phyloP scores from a whole-genome alignment of 2,113 vertebrate genomes.

The Andinoacara biseriatus region DNA sequence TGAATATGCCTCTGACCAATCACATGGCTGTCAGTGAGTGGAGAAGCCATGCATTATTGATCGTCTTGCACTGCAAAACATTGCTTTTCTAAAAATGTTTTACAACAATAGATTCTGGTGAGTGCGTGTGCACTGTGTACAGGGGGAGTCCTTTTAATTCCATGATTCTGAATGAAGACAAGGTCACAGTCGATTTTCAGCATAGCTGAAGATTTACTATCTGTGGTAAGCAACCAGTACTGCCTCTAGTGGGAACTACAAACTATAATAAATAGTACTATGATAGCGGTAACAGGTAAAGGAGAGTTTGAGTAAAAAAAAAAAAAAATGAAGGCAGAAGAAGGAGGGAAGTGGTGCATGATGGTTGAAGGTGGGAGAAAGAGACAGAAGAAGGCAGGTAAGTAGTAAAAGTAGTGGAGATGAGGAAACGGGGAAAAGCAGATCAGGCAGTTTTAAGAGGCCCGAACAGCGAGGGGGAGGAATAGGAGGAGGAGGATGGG shows the following conservation, averaged over 20 bases:
- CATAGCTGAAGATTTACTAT: not conserved
- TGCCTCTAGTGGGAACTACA: not conserved
- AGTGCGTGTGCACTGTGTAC: not conserved
- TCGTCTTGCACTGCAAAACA: conserved; percentile 48
- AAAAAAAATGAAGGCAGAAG: not conserved
- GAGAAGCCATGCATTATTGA: conserved; percentile 69
- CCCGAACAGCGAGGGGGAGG: conserved; percentile 16
- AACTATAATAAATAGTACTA: not conserved
- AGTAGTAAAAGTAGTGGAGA: not conserved
- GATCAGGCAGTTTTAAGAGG: conserved; percentile 35
- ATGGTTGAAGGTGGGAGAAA: not conserved
- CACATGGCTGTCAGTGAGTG: conserved; percentile 60
- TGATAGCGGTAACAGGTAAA: not conserved
- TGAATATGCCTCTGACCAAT: conserved; percentile 62
- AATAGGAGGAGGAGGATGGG: conserved; percentile 48
- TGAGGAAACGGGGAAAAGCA: not conserved
- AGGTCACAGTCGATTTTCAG: conserved; percentile 12
- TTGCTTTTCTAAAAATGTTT: conserved; percentile 66
- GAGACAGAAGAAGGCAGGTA: not conserved
- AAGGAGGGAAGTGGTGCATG: too few relatives aligned
- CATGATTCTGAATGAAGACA: conserved; percentile 35
- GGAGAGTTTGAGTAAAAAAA: not conserved
- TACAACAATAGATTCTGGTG: conserved; percentile 54
- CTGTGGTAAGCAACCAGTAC: not conserved
- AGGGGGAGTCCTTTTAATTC: conserved; percentile 27